These are phyloP conservation scores for Ictalurus furcatus DNA, from an alignment of 2,113 vertebrate species.

Conservation along the genomic window DNA sequence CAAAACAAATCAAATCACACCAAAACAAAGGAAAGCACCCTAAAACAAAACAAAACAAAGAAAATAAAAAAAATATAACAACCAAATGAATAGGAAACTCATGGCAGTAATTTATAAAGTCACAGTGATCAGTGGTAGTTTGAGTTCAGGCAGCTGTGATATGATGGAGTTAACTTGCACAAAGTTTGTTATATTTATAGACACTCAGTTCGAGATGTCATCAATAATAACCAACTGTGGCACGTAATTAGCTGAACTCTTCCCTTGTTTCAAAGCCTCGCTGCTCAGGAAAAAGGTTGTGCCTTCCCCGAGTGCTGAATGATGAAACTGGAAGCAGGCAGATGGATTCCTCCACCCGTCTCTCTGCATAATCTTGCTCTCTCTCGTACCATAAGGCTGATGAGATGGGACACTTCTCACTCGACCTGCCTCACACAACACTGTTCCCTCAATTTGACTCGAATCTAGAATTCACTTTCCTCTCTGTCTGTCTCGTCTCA, in stretches of 20 bases:
- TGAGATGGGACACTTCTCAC: conserved; percentile 37
- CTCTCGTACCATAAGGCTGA: background rate
- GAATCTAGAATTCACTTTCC: conserved; percentile 63
- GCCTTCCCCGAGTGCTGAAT: conserved; percentile 1
- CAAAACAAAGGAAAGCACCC: background rate
- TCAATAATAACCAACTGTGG: conserved; percentile 20
- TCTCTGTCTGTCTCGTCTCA: conserved; percentile 49
- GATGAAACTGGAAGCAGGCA: conserved; percentile 36
- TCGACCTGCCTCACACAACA: conserved; percentile 57
- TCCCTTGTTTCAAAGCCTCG: conserved; percentile 13
- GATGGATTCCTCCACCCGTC: conserved; percentile 26
- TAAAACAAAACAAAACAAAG: background rate
- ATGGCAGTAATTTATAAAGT: background rate
- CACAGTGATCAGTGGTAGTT: background rate
- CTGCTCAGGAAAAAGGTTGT: conserved; percentile 7
- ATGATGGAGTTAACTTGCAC: background rate
- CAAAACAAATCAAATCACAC: background rate
- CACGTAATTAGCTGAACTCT: conserved; percentile 23
- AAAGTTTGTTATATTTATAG: conserved; percentile 19
- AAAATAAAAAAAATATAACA: background rate
- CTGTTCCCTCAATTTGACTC: conserved; percentile 61
- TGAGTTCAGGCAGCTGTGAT: background rate
- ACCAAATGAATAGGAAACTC: background rate
- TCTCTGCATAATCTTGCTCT: conserved; percentile 1
- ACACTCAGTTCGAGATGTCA: conserved; percentile 4